Evolutionary conservation across 2,888 invertebrate genomes (phyloP).

Genomic region (Julus scanicus): DNA sequence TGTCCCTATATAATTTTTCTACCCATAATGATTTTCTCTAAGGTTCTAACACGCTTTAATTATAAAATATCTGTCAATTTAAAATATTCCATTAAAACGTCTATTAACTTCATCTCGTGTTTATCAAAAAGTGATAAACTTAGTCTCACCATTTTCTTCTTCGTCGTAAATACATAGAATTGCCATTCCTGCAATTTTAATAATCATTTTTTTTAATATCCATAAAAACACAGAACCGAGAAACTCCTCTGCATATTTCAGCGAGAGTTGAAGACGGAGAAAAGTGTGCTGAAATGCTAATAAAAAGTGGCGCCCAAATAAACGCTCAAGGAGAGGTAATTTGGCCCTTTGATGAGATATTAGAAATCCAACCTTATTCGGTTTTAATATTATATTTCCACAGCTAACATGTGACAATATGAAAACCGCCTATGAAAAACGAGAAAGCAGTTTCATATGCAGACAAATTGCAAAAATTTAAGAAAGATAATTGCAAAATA

Average conservation of each 20-base stretch:
- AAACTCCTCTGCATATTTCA: slow-evolving; percentile 98
- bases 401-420: no score
- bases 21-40: no score
- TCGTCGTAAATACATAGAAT: background rate
- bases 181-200: no score
- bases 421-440: no score
- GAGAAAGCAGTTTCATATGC: no score
- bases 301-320: slow-evolving; percentile 97
- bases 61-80: no score
- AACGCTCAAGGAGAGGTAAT: slow-evolving; percentile 88
- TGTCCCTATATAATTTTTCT: no score
- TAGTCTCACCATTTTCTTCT: background rate
- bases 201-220: background rate
- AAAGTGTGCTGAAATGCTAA: slow-evolving; percentile 93
- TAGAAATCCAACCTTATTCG: background rate
- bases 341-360: background rate
- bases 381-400: background rate
- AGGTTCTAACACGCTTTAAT: no score
- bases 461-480: no score
- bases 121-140: background rate
- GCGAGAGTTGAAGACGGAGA: slow-evolving; percentile 91
- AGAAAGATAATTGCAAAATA: no score
- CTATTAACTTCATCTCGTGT: background rate
- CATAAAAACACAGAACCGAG: slow-evolving; percentile 69
- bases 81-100: background rate